Base-by-base conservation (phyloP, 2,113 vertebrate species). In the Microcebus jonahi region DNA sequence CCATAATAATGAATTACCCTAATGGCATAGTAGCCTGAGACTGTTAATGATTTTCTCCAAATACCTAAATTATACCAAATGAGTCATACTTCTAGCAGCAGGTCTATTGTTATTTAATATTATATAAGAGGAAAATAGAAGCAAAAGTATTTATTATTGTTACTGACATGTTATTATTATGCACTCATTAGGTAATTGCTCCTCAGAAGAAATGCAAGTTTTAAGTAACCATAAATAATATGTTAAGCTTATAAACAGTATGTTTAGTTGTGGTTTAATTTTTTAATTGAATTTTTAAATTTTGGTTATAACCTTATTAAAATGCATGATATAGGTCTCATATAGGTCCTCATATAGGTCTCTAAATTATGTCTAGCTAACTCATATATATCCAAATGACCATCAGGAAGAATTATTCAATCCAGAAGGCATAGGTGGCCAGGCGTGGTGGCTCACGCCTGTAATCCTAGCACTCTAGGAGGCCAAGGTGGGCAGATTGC, bases 141-240 rank as follows among this genome's bases (percentile, higher is more conserved):
- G 53, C 48, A 82, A 81, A 93, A 68, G 25, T 90, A 50, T 82
- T 90, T 95, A 34, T 88, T 93, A 15, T 95, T 93, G 5, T 82
- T 90, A 92, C 1, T 95, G 18, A 89, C 21, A 71, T 1, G 75
- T 25, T 67, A 87, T 27, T 90, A 92, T 70, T 84, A 45, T 67
- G 9, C 25, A 88, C 25, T 95, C 39, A 93, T n/a, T 68, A 76
- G 73, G n/a, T 70, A 84, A 87, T 81, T 87, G 36, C 25, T 86
- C 14, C 61, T 95, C 48, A 84, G 71, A 95, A 96, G 80, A 95
- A 86, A 34, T 87, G 17, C 11, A 92, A 34, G 36, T 88, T 80
- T 95, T 92, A 95, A 31, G 34, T 90, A 61, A 91, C 95, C 34
- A 53, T 85, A 96, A 90, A 55, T 76, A 80, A 39, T 84, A 75